Evolutionary conservation across 2,113 vertebrate genomes (phyloP), one percentile per base, ranked within the genome.

Genomic region (Notothenia coriiceps): DNA sequence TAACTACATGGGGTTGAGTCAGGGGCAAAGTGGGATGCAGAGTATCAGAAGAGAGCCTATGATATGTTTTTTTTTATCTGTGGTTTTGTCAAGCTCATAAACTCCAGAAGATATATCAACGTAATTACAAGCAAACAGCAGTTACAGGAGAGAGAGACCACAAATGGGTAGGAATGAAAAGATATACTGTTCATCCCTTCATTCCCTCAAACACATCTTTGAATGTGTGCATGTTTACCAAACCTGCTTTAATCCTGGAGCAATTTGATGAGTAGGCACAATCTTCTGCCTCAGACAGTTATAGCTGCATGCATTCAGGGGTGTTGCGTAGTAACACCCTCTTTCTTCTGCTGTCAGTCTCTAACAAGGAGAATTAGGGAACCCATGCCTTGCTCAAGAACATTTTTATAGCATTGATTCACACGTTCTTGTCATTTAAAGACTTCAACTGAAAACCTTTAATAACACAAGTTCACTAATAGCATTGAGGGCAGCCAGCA

Each of bases 1-100:
- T 93, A 93, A 78, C 84, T 70, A 50, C 70, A 59, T 65, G 59
- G 65, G 76, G 70, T 76, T 70, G 85, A 89, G 72, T 79, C n/a
- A 29, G 60, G 60, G 79, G 88, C 70, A 74, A 66, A 66, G 61
- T 63, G 67, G 68, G 71, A 52, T 77, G 69, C 29, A 1, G 40
- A 71, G 29, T 54, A 66, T 74, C 69, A 68, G 51, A 50, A 5
- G 13, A 57, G 22, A 71, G 14, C n/a, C 25, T 35, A 17, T 47
- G 10, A 55, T 56, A 13, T 43, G 33, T 22, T 20, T 22, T 56
- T 6, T 73, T 12, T 6, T 73, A 14, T 35, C 11, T 70, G n/a
- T 43, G 46, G 44, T 55, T 79, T 71, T 20, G 12, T 67, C 25
- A n/a, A 73, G 70, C 20, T 65, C n/a, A 7, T 47, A 33, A 82